Percentiles rank a stretch among this genome's conserved stretches.
Evolutionary conservation across 2,888 invertebrate genomes (phyloP).

Genomic region (Dioctria rufipes): DNA sequence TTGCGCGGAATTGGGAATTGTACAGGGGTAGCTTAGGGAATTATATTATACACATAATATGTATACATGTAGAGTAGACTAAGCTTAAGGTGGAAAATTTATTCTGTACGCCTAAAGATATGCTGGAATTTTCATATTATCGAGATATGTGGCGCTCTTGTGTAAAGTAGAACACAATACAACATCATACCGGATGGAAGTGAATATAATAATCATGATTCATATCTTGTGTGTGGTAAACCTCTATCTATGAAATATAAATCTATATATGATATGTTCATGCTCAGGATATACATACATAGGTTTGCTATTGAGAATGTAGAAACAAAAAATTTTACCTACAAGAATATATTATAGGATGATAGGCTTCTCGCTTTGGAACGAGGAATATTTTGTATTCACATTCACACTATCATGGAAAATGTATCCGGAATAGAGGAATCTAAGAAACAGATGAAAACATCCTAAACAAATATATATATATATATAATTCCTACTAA

Average conservation of each 20-base stretch:
- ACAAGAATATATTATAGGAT: too few species aligned
- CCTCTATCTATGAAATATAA: background rate
- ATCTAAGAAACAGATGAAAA: background rate
- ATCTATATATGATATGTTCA: background rate
- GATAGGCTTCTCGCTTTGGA: background rate
- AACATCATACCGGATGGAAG: background rate
- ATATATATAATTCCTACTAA: too few species aligned
- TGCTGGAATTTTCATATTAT: background rate
- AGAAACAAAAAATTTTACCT: too few species aligned
- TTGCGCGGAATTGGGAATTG: constrained; percentile 20
- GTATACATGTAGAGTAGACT: too few species aligned
- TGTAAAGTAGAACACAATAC: background rate
- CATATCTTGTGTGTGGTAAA: background rate
- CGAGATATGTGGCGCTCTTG: background rate
- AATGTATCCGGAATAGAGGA: background rate
- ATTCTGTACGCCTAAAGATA: too few species aligned
- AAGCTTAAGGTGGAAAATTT: too few species aligned
- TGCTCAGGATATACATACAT: background rate
- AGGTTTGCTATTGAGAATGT: too few species aligned
- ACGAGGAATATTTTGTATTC: background rate
- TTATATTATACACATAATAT: too few species aligned
- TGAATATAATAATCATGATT: background rate
- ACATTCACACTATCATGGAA: background rate
- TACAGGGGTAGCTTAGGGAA: background rate
- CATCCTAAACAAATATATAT: background rate